These are phyloP conservation scores for Galaxias olidus DNA, from an alignment of 2,797 vertebrate genomes.

Conservation along the genomic window DNA sequence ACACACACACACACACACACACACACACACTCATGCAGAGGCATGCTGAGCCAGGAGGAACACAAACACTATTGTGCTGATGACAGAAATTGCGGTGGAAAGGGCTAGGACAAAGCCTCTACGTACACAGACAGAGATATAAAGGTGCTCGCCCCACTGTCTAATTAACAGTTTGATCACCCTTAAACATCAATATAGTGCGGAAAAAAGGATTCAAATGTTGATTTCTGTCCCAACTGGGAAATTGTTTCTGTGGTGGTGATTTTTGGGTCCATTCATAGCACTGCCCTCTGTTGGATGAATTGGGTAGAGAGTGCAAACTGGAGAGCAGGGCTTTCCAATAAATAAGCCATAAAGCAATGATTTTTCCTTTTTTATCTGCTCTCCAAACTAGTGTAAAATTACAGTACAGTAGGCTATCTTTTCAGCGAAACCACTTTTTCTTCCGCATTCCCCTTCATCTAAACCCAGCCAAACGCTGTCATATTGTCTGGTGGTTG, in stretches of 20 bases:
- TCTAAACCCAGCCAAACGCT: too few species aligned
- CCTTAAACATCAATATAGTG: neutral
- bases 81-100: conserved; percentile 45
- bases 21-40: conserved; percentile 12
- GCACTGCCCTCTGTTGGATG: conserved; percentile 19
- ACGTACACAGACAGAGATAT: neutral
- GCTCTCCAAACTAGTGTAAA: too few species aligned
- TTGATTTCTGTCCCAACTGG: too few species aligned
- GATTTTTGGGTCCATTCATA: neutral
- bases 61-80: conserved; percentile 54
- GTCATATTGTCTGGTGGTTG: neutral
- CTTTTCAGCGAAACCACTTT: too few species aligned
- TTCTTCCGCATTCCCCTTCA: too few species aligned
- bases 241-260: neutral
- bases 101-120: conserved; percentile 43
- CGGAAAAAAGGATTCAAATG: neutral
- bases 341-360: too few species aligned
- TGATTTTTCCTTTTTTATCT: too few species aligned
- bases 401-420: too few species aligned
- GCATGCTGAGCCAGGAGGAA: conserved; percentile 48
- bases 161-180: neutral
- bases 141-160: neutral
- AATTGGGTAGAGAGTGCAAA: neutral
- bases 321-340: too few species aligned
- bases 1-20: conserved; percentile 9